Base-by-base conservation (phyloP, 1,140 invertebrate genomes). In the Drosophila equinoxialis region DNA sequence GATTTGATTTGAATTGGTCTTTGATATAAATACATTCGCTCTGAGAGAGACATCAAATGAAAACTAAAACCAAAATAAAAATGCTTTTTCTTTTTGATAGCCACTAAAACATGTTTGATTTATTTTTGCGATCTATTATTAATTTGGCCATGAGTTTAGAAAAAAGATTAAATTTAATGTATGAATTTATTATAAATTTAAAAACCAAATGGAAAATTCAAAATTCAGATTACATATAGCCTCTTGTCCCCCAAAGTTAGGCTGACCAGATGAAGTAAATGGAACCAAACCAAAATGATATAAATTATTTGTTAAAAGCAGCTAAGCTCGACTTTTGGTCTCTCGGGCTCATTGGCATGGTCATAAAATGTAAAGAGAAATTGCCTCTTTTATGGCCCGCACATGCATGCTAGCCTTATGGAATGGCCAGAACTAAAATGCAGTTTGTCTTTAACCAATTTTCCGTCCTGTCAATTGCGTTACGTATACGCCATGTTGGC, bases 401-500 rank as follows among this genome's bases (percentile, higher is more conserved):
- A 23, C 45, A 51, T 51, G 45, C 17, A 51, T 51, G 45, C 45
- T 23, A 23, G 1, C 17, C 45, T 17, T 71, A 76, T 72, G 62
- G 20, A 60, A 65, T 30, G 30, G 30, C 30, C 30, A 71, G 20
- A 3, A 65, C 11, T 48, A 17, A 51, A 65, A 55, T 48, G 51
- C 39, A 55, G 39, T n/a, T 60, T 60, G 17, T 51, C 45, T 51
- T 51, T 51, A 51, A 51, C 45, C 45, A 20, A 51, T 51, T 51
- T 51, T 51, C 45, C 45, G 45, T 20, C 17, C 45, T 51, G 45
- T 51, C 45, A 23, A 51, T 51, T 51, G 45, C 45, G 68, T 68
- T 39, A 63, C 23, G 62, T 61, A 73, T 67, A 60, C 58, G 30
- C 65, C 14, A 35, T n/a, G 39, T 57, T 64, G 51, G 30, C 51